Base-by-base conservation (phyloP, 2,888 invertebrate species). In the Pammene fasciana region DNA sequence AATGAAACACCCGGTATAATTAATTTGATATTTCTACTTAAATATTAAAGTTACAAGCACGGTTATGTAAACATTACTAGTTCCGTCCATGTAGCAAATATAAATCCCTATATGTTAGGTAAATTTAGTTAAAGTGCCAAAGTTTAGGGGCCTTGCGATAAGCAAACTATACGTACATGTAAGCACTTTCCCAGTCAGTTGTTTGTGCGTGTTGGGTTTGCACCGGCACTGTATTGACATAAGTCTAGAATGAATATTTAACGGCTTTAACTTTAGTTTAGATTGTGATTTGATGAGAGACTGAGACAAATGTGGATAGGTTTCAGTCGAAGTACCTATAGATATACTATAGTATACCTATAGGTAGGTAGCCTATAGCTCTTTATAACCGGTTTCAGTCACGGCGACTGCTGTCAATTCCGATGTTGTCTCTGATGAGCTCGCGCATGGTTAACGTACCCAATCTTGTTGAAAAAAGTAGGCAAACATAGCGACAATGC, bases 41-140 rank as follows among this genome's bases (percentile, higher is more conserved):
- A 9, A 2, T 38, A 9, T 38, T 9, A 3, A 38, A 38, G 10
- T 6, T 52, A 14, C 8, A 5, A 36, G 5, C 14, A 9, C 8
- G 9, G 4, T 34, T 1, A 8, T 55, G 14, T 16, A 38, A 38
- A 13, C 0, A 52, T 52, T 52, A 26, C 6, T 9, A n/a, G 14
- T 11, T 36, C 46, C 16, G 11, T 34, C 36, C 14, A 11, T 3
- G 56, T 56, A 26, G 34, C 38, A 16, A 16, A 13, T 45, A n/a
- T 50, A 50, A 18, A 18, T 38, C 18, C 16, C n/a, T 26, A 5
- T 13, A 26, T 62, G 34, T 36, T 50, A 50, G 67, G 43, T 45
- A 57, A 57, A 71, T 67, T 71, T 48, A 64, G 45, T 54, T 64
- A 26, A 71, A 67, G 64, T 65, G 59, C 43, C 54, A 64, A 71